Percentiles rank a stretch among this genome's conserved stretches.
These are phyloP conservation scores for Meliscaeva auricollis DNA, from an alignment of 2,888 invertebrate species.

Conservation along the genomic window DNA sequence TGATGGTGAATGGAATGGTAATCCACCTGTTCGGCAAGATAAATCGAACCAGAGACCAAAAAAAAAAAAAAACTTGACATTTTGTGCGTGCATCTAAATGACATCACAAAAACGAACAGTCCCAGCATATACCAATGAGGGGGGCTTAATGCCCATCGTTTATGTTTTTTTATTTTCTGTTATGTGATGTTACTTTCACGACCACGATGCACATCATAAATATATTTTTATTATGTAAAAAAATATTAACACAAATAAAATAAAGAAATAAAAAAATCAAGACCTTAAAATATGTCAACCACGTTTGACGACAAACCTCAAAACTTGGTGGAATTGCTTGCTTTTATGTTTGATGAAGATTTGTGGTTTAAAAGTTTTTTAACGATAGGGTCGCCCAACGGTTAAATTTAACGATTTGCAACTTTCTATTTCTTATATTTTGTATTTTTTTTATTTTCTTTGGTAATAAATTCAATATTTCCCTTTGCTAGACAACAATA, in stretches of 20 bases:
- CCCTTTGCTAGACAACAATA: background rate
- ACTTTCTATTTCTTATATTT: constrained; percentile 49
- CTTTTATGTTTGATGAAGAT: constrained; percentile 11
- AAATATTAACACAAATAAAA: constrained; percentile 20
- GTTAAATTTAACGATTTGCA: constrained; percentile 46
- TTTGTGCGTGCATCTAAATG: constrained; percentile 38
- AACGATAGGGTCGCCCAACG: constrained; percentile 36
- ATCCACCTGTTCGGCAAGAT: constrained; percentile 25
- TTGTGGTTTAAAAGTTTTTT: constrained; percentile 39
- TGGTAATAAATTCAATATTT: constrained; percentile 45
- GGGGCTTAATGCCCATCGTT: constrained; percentile 41
- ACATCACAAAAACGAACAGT: constrained; percentile 33
- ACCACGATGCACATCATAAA: constrained; percentile 19
- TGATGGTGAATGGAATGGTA: constrained; percentile 29
- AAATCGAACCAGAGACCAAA: background rate
- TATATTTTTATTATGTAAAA: constrained; percentile 40
- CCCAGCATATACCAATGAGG: background rate
- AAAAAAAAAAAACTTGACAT: constrained; percentile 21
- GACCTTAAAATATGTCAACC: constrained; percentile 27
- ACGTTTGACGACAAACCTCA: constrained; percentile 7
- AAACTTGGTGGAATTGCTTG: background rate
- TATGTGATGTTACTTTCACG: constrained; percentile 64
- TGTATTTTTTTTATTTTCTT: no score
- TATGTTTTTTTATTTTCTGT: constrained; percentile 8
- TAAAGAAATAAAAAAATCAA: background rate